phyloP scores from a whole-genome alignment of 2,797 vertebrate species.

The Selene dorsalis region DNA sequence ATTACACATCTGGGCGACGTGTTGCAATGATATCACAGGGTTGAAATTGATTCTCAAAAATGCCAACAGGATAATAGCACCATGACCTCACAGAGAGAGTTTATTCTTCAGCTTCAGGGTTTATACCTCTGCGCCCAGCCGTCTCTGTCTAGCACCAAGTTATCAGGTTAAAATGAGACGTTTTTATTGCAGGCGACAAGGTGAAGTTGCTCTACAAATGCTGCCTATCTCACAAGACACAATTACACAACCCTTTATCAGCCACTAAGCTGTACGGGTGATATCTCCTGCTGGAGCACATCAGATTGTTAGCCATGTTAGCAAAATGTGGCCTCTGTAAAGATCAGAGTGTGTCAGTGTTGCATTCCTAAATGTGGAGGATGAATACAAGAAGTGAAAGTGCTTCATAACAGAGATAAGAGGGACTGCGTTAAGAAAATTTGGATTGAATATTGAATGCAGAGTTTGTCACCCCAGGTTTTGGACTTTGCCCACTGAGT shows the following conservation, averaged over 20 bases:
- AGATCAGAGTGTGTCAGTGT: conserved; percentile 42
- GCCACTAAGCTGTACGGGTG: conserved; percentile 12
- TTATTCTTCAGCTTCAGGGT: background rate
- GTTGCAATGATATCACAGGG: conserved; percentile 20
- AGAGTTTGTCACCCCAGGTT: background rate
- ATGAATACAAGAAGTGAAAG: background rate
- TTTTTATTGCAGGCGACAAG: conserved; percentile 29
- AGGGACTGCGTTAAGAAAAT: background rate
- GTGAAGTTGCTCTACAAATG: conserved; percentile 30
- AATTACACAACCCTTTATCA: conserved; percentile 57
- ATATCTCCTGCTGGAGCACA: background rate
- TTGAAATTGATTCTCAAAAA: background rate
- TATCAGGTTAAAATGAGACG: background rate
- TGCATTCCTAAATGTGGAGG: conserved; percentile 4
- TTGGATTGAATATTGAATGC: conserved; percentile 31
- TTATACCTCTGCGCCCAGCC: background rate
- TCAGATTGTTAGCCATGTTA: conserved; percentile 14
- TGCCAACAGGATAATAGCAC: background rate
- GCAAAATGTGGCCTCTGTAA: conserved; percentile 8
- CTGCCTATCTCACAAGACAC: conserved; percentile 35
- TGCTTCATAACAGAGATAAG: background rate
- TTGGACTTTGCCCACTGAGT: conserved; percentile 72
- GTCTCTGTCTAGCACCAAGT: background rate
- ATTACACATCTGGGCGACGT: conserved; percentile 53
- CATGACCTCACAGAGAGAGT: background rate